phyloP scores from a whole-genome alignment of 2,113 vertebrate genomes.

The Gasterosteus aculeatus region DNA sequence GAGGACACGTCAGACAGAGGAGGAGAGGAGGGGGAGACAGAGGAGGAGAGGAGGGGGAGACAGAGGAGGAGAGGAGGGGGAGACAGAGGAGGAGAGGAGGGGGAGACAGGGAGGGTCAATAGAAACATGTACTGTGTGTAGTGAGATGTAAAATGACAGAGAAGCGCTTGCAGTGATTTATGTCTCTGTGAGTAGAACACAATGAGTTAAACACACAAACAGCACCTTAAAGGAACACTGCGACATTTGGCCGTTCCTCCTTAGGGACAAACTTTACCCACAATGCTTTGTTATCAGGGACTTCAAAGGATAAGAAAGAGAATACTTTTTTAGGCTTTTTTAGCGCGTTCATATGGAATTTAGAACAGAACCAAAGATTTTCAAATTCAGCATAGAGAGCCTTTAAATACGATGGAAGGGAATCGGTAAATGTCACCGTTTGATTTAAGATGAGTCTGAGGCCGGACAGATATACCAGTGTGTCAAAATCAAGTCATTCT shows the following conservation, averaged over 20 bases:
- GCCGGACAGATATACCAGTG: constrained; percentile 11
- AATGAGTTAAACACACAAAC: background rate
- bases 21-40: too few species aligned
- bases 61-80: too few species aligned
- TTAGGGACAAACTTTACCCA: background rate
- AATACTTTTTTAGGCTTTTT: background rate
- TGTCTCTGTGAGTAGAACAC: constrained; percentile 1
- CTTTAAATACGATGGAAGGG: background rate
- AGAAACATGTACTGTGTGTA: background rate
- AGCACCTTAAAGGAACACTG: background rate
- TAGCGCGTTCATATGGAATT: too few species aligned
- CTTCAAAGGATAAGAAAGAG: background rate
- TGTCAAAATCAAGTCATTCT: background rate
- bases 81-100: background rate
- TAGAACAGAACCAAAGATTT: background rate
- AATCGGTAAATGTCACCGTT: background rate
- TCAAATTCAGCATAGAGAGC: background rate
- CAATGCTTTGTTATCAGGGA: background rate
- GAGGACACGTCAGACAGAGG: too few species aligned
- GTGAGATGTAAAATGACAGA: background rate
- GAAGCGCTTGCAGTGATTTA: constrained; percentile 4
- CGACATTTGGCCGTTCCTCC: background rate
- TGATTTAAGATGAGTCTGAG: constrained; percentile 12
- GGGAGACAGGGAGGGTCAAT: background rate
- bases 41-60: too few species aligned